Evolutionary conservation across 2,888 invertebrate species (phyloP).

Genomic region (Phoronis australis): DNA sequence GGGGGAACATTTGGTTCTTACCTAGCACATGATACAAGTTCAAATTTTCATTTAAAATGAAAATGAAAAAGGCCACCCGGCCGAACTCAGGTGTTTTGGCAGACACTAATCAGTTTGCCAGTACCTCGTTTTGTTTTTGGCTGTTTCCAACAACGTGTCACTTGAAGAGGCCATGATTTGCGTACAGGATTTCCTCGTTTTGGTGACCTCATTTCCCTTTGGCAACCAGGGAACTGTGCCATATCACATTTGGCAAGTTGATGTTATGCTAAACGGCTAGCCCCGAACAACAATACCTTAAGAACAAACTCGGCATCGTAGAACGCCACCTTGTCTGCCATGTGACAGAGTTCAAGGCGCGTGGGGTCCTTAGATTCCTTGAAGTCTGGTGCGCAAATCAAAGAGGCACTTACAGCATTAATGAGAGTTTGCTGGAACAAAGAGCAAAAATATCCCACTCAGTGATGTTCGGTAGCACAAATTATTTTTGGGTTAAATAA

Average conservation of each 20-base stretch:
- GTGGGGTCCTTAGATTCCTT: conserved; percentile 28
- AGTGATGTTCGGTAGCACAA: no score
- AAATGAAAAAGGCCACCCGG: no score
- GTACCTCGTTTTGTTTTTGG: neutral
- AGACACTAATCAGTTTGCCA: no score
- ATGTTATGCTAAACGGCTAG: no score
- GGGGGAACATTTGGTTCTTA: no score
- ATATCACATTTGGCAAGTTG: neutral
- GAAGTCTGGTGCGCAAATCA: conserved; percentile 48
- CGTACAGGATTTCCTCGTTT: neutral
- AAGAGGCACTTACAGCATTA: conserved; percentile 32
- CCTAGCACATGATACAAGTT: no score
- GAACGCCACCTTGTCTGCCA: conserved; percentile 30
- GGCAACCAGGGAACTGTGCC: neutral
- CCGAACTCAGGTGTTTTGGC: no score
- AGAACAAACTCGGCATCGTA: conserved; percentile 54
- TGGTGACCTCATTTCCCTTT: no score
- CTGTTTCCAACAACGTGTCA: neutral
- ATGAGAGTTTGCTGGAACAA: conserved; percentile 16
- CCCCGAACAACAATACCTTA: conserved; percentile 38
- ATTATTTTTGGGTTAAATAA: no score
- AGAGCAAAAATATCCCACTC: no score
- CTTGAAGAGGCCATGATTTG: no score
- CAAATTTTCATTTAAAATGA: no score
- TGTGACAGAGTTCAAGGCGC: conserved; percentile 25